A percentile compares a stretch with the other conserved stretches of the same genome.
Evolutionary conservation across 1,140 invertebrate genomes (phyloP).

Genomic region (Listronotus bonariensis): DNA sequence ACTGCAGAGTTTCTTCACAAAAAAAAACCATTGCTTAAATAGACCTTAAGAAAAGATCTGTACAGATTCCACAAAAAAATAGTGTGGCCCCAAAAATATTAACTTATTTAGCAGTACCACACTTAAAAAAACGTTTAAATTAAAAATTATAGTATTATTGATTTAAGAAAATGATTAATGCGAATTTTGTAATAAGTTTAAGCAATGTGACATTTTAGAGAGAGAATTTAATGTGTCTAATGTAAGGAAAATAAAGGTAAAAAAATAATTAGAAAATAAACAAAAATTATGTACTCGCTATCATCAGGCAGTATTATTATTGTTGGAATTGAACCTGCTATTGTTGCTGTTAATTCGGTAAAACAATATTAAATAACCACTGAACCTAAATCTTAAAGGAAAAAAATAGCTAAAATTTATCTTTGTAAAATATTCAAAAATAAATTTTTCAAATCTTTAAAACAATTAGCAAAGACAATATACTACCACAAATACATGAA

Average conservation of each 20-base stretch:
- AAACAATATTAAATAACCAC: constrained; percentile 16
- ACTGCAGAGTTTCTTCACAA: background rate
- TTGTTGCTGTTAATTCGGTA: constrained; percentile 4
- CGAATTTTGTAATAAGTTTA: constrained; percentile 15
- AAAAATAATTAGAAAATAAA: constrained; percentile 38
- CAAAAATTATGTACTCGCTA: constrained; percentile 42
- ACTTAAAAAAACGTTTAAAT: constrained; percentile 1
- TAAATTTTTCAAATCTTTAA: constrained; percentile 13
- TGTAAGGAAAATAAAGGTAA: constrained; percentile 33
- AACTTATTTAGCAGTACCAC: background rate
- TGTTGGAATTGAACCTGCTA: constrained; percentile 3
- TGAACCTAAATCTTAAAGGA: constrained; percentile 28
- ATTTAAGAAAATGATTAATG: constrained; percentile 23
- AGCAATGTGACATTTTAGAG: constrained; percentile 11
- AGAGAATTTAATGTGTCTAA: constrained; percentile 5
- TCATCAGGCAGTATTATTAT: constrained; percentile 42
- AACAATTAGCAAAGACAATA: constrained; percentile 12
- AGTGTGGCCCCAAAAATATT: background rate
- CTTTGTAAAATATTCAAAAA: constrained; percentile 17
- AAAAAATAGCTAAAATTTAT: constrained; percentile 10
- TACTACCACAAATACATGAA: background rate
- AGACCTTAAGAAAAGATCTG: background rate
- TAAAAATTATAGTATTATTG: background rate
- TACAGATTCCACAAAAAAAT: background rate
- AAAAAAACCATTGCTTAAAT: background rate